Conservation (phyloP, 2,797 vertebrate species). For the Borostomias antarcticus region DNA sequence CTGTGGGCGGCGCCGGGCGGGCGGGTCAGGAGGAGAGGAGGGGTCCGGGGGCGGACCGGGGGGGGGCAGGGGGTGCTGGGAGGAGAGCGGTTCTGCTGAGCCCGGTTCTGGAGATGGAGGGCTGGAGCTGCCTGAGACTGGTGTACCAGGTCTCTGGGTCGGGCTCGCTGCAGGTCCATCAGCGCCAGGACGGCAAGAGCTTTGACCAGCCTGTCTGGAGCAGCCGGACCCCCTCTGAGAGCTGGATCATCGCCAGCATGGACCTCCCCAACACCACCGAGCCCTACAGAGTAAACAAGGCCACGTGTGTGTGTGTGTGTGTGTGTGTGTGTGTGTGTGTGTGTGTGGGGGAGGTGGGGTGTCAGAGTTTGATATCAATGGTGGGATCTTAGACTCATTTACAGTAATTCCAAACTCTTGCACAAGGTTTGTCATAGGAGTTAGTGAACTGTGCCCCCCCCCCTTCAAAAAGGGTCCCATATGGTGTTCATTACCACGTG, state of each 20-base stretch:
- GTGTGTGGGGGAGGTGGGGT: too few species aligned
- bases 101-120: constrained; percentile 79
- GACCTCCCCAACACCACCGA: constrained; percentile 84
- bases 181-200: constrained; percentile 82
- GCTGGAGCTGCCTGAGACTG: constrained; percentile 91
- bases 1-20: constrained; percentile 71
- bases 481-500: neutral
- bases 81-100: constrained; percentile 83
- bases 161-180: constrained; percentile 78
- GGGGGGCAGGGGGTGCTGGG: constrained; percentile 15
- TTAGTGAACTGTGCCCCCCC: too few species aligned
- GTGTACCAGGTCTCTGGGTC: constrained; percentile 86
- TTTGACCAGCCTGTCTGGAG: constrained; percentile 90
- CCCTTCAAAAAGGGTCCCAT: neutral
- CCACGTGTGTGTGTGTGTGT: too few species aligned
- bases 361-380: too few species aligned
- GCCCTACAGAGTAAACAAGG: constrained; percentile 80
- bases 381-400: too few species aligned
- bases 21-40: constrained; percentile 34
- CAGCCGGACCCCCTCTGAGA: constrained; percentile 82
- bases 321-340: too few species aligned
- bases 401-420: too few species aligned
- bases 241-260: constrained; percentile 90
- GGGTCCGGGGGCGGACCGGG: constrained; percentile 25
- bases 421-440: too few species aligned